Percentiles rank a stretch among this genome's conserved stretches.
Evolutionary conservation across 2,888 invertebrate genomes (phyloP).

Genomic region (Tenthredo amoena): DNA sequence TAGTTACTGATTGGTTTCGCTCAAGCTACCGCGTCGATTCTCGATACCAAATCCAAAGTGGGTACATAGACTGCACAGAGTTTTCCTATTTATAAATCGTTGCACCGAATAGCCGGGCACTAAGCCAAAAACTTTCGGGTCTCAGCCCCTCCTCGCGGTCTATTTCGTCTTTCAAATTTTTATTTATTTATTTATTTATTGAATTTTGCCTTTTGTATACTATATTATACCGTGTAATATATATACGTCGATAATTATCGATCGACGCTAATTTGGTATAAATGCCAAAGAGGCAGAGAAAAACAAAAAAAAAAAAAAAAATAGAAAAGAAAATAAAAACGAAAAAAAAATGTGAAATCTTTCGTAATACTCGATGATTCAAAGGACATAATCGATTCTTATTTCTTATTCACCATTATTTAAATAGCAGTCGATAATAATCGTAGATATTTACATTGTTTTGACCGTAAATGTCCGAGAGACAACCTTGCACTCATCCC

Average conservation of each 20-base stretch:
- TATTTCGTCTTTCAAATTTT: not conserved
- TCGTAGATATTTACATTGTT: not conserved
- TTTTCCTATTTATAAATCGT: slow-evolving; percentile 18
- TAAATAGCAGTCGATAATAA: not conserved
- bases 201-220: not conserved
- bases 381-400: not conserved
- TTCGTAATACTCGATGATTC: not conserved
- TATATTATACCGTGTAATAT: not conserved
- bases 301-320: not conserved
- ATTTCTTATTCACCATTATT: not conserved
- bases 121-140: slow-evolving; percentile 10
- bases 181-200: not conserved
- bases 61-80: not conserved
- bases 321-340: not conserved
- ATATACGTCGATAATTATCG: not conserved
- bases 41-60: not conserved
- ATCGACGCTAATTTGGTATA: no score
- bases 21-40: not conserved
- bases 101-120: slow-evolving; percentile 34
- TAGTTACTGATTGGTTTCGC: not conserved
- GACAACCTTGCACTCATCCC: not conserved
- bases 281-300: not conserved
- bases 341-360: not conserved
- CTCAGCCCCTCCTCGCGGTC: not conserved
- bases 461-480: slow-evolving; percentile 10